A percentile compares a stretch with the other conserved stretches of the same genome.
These are phyloP conservation scores for Acanthis flammea DNA, from an alignment of 2,797 vertebrate species.

Conservation along the genomic window DNA sequence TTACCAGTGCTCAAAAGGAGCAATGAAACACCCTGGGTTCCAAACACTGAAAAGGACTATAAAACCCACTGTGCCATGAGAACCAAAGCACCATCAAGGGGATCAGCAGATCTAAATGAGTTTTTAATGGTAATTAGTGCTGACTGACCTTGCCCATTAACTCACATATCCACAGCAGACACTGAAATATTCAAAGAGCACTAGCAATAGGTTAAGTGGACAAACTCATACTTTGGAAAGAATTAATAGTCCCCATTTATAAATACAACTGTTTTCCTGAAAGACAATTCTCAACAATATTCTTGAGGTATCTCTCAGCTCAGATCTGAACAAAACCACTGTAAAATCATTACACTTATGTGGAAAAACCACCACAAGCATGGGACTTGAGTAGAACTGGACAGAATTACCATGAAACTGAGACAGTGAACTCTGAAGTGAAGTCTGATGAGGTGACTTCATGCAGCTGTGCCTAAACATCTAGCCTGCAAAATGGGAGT, in stretches of 20 bases:
- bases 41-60: background rate
- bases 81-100: background rate
- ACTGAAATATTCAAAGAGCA: background rate
- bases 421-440: background rate
- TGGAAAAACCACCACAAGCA: background rate
- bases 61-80: background rate
- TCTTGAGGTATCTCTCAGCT: background rate
- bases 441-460: background rate
- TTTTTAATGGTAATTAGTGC: conserved; percentile 25
- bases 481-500: background rate
- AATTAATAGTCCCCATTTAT: background rate
- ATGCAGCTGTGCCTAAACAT: background rate
- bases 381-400: background rate
- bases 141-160: conserved; percentile 20
- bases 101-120: background rate
- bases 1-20: background rate
- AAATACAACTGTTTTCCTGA: background rate
- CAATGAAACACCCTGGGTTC: background rate
- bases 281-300: background rate
- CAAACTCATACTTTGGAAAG: background rate
- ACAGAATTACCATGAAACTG: background rate
- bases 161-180: background rate
- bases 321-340: background rate
- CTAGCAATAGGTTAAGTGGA: background rate
- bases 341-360: background rate